Base-by-base conservation (phyloP, 2,888 invertebrate species). In the Spodoptera littoralis region DNA sequence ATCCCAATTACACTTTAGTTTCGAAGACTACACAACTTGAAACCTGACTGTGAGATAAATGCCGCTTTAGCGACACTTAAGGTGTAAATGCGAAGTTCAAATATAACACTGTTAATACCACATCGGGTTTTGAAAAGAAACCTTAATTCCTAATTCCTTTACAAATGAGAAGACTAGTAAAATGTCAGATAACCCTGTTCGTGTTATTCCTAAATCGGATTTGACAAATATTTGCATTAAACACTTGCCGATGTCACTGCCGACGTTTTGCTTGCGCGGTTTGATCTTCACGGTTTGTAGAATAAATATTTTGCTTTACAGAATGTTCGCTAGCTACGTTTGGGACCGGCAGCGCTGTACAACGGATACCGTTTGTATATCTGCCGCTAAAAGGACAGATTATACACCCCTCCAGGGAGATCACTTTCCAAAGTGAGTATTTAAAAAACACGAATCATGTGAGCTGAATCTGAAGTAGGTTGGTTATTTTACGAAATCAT, bases 361-460 rank as follows among this genome's bases (percentile, higher is more conserved):
- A 98, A 88, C 96, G 96, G 85, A 97, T 98, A 79, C 98, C 98
- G 24, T 97, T 97, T 88, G 97, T 98, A 22, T 98, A 97, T 88
- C 93, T 98, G 76, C 98, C 98, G 18, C 93, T 97, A 71, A 97
- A 97, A 85, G 98, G 98, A 48, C 98, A 98, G 93, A 97, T 98
- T 79, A 97, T 98, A 80, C 97, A 98, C 92, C 98, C 98, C 1
- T 97, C 98, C 73, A 96, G 97, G 81, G 98, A 98, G 93, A 98
- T 98, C 84, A 96, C 96, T 81, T 97, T 98, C 89, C 95, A 96
- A 90, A 97, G 97, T 97, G 11, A 70, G 77, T 50, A 83, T 50
- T 49, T 0, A 3, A 47, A 13, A 11, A 4, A 44, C 3, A 49
- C 18, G 47, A 54, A 44, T 18, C 0, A 8, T 36, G 30, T 36